A percentile compares a stretch with the other conserved stretches of the same genome.
Evolutionary conservation across 1,140 invertebrate species (phyloP).

Genomic region (Xylocopa sonorina): DNA sequence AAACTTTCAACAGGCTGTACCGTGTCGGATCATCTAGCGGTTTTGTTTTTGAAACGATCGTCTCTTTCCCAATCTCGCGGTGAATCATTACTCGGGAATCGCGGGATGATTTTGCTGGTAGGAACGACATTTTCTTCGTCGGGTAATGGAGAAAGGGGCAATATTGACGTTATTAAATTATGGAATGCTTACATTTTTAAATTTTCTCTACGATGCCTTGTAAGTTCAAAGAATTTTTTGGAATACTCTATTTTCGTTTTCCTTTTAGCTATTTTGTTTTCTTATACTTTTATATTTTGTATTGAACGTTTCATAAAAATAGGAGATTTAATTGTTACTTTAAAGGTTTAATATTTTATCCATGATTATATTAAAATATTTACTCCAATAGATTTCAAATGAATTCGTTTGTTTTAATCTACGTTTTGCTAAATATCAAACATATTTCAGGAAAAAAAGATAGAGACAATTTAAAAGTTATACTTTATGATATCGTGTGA

Average conservation of each 20-base stretch:
- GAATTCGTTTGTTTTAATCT: too few relatives aligned
- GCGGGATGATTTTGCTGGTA: neutral
- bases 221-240: too few relatives aligned
- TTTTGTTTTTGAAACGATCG: constrained; percentile 29
- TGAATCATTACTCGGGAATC: constrained; percentile 29
- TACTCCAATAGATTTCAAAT: too few relatives aligned
- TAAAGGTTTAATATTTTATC: neutral
- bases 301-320: too few relatives aligned
- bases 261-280: too few relatives aligned
- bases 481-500: neutral
- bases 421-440: too few relatives aligned
- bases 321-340: neutral
- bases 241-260: too few relatives aligned
- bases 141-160: constrained; percentile 12
- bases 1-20: neutral
- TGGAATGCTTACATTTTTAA: neutral
- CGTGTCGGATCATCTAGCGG: constrained; percentile 19
- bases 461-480: too few relatives aligned
- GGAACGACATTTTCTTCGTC: neutral
- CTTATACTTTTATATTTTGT: too few relatives aligned
- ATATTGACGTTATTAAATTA: neutral
- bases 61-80: neutral
- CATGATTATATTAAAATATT: too few relatives aligned
- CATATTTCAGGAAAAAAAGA: too few relatives aligned
- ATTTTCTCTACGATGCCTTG: too few relatives aligned